Percentiles rank a stretch among this genome's conserved stretches.
phyloP scores from a whole-genome alignment of 2,888 invertebrate genomes.

The Litoditis marina region DNA sequence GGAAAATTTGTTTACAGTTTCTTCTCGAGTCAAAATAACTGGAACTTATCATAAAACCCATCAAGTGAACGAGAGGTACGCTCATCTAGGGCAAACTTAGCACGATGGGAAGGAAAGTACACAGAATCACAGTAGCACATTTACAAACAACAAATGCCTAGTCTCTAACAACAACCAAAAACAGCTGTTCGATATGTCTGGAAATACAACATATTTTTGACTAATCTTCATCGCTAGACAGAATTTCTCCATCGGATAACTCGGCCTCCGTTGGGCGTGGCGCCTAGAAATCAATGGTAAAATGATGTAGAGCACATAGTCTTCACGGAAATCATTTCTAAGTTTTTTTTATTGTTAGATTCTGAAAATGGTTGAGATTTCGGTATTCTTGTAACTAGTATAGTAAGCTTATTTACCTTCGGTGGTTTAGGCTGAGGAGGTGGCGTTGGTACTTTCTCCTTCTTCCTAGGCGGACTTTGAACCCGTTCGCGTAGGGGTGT shows the following conservation, averaged over 20 bases:
- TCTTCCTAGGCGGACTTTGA: slow-evolving; percentile 7
- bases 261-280: slow-evolving; percentile 53
- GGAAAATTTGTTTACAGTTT: too few species aligned
- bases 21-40: neutral
- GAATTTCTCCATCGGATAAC: slow-evolving; percentile 58
- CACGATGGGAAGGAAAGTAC: too few species aligned
- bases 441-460: slow-evolving; percentile 9
- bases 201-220: neutral
- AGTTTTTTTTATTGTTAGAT: too few species aligned
- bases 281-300: slow-evolving; percentile 11
- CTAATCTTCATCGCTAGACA: slow-evolving; percentile 52
- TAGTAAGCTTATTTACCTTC: slow-evolving; percentile 1
- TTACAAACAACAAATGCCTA: too few species aligned
- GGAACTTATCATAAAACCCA: neutral
- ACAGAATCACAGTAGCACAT: too few species aligned
- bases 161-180: too few species aligned
- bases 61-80: neutral
- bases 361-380: too few species aligned
- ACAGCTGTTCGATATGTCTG: neutral
- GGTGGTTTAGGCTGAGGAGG: slow-evolving; percentile 9
- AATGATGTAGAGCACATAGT: too few species aligned
- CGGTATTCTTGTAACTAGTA: neutral
- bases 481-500: neutral
- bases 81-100: too few species aligned
- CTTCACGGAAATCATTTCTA: too few species aligned